phyloP scores from a whole-genome alignment of 2,113 vertebrate species.

The Notechis scutatus region DNA sequence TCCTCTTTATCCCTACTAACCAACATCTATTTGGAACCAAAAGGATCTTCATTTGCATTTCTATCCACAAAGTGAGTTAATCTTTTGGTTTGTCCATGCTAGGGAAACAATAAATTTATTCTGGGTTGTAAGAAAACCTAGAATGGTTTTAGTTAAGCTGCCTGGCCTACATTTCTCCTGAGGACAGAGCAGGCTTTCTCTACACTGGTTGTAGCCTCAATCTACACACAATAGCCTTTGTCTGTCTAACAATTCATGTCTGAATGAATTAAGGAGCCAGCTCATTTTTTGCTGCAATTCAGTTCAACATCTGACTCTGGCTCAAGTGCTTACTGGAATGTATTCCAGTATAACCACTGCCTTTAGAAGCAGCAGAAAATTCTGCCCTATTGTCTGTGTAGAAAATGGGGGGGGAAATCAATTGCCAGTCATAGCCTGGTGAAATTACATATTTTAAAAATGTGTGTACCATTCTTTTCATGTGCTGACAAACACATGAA shows the following conservation, averaged over 20 bases:
- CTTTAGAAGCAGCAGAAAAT: background rate
- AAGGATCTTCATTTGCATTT: background rate
- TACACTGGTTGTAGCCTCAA: background rate
- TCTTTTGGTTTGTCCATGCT: background rate
- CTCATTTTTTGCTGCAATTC: background rate
- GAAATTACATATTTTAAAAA: background rate
- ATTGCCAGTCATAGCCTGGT: background rate
- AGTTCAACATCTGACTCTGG: background rate
- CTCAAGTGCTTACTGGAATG: background rate
- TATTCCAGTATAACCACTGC: background rate
- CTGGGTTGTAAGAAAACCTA: background rate
- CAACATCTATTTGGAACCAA: background rate
- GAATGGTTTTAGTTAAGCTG: background rate
- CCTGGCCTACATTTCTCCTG: background rate
- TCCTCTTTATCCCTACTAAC: background rate
- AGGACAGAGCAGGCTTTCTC: too few species aligned
- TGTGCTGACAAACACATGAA: background rate
- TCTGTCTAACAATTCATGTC: background rate
- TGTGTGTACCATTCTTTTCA: background rate
- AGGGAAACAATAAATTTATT: background rate
- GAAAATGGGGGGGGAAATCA: background rate
- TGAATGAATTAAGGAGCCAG: background rate
- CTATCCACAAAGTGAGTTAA: background rate
- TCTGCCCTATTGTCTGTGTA: background rate
- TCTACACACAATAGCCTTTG: background rate